These are phyloP conservation scores for Danio albolineatus DNA, from an alignment of 2,797 vertebrate genomes.

Conservation along the genomic window DNA sequence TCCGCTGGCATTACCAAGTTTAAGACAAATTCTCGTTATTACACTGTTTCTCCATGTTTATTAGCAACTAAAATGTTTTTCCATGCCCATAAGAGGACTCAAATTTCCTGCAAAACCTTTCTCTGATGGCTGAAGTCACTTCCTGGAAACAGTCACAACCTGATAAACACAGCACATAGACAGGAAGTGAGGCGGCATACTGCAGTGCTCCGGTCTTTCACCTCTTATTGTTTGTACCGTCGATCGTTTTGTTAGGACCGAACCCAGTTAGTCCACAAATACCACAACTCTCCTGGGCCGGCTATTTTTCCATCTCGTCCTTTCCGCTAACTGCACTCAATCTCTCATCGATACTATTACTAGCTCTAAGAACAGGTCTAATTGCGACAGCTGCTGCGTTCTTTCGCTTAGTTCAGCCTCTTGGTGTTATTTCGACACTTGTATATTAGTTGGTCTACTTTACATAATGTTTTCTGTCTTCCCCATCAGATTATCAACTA, in stretches of 20 bases:
- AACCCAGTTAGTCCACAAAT: conserved; percentile 63
- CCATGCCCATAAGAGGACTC: conserved; percentile 57
- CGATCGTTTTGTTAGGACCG: conserved; percentile 65
- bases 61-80: conserved; percentile 6
- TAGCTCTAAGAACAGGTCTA: background rate
- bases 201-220: conserved; percentile 63
- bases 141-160: conserved; percentile 80
- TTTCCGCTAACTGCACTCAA: conserved; percentile 41
- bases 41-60: background rate
- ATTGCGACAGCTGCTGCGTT: conserved; percentile 3
- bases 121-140: conserved; percentile 73
- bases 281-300: conserved; percentile 52
- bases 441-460: background rate
- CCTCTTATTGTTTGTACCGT: conserved; percentile 75
- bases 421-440: background rate
- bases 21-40: background rate
- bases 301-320: conserved; percentile 36
- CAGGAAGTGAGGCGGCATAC: conserved; percentile 70
- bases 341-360: conserved; percentile 56
- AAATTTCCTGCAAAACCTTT: conserved; percentile 69
- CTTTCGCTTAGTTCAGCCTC: background rate
- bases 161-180: conserved; percentile 71
- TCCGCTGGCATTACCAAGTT: background rate
- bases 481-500: background rate
- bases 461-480: background rate